phyloP scores from a whole-genome alignment of 2,888 invertebrate genomes.

The Exocentrus adspersus region DNA sequence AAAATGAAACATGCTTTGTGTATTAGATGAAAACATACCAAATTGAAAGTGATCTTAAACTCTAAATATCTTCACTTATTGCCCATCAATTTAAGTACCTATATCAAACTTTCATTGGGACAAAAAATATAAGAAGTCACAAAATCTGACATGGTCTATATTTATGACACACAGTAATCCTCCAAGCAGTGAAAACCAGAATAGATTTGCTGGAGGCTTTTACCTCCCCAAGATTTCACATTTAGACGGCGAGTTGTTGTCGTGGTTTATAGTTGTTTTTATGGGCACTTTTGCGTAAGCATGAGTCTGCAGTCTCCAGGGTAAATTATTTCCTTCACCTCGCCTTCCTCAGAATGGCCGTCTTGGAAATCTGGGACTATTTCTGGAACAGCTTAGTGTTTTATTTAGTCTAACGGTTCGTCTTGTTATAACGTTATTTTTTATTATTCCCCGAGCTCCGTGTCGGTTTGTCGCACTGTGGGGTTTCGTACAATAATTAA shows the following conservation, averaged over 20 bases:
- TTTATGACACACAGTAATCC: not conserved
- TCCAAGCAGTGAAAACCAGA: not conserved
- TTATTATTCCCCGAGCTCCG: not conserved
- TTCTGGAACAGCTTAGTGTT: slow-evolving; percentile 1
- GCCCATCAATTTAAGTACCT: no score
- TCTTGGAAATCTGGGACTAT: not conserved
- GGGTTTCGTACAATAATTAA: not conserved
- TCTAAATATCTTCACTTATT: no score
- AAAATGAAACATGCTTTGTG: no score
- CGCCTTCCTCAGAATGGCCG: not conserved
- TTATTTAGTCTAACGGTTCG: not conserved
- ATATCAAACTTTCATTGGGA: not conserved
- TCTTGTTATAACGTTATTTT: not conserved
- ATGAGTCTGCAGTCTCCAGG: not conserved
- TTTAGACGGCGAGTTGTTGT: slow-evolving; percentile 41
- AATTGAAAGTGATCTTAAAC: no score
- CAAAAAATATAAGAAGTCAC: not conserved
- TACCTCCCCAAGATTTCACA: slow-evolving; percentile 42
- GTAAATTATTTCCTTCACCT: not conserved
- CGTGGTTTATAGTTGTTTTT: slow-evolving; percentile 41
- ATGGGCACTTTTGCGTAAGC: not conserved
- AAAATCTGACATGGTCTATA: not conserved
- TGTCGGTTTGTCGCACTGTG: not conserved
- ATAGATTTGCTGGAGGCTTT: slow-evolving; percentile 23
- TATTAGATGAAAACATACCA: no score